Evolutionary conservation across 2,797 vertebrate genomes (phyloP).

Genomic region (Pangasius macronema): DNA sequence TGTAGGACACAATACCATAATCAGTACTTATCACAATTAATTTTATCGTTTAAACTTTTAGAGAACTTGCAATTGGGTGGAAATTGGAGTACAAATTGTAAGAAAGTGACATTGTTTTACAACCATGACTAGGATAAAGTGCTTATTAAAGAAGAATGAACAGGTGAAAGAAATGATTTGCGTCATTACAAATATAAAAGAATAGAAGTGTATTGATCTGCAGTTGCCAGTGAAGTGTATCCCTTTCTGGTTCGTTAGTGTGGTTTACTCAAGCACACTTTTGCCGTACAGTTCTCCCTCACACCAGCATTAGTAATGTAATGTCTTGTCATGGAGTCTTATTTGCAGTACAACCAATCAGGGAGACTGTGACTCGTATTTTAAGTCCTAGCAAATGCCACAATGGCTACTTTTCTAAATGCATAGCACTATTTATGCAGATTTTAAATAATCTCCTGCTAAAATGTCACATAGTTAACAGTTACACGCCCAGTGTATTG

Average conservation of each 20-base stretch:
- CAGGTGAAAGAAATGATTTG: background rate
- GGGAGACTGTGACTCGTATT: too few relatives aligned
- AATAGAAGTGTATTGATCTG: background rate
- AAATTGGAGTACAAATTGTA: background rate
- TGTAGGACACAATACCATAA: too few relatives aligned
- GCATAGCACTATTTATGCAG: background rate
- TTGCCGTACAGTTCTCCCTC: too few relatives aligned
- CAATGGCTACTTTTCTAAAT: background rate
- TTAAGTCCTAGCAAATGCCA: background rate
- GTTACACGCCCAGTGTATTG: background rate
- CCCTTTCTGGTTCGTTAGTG: background rate
- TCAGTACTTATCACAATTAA: too few relatives aligned
- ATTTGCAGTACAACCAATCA: too few relatives aligned
- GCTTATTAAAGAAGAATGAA: background rate
- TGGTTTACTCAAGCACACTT: background rate
- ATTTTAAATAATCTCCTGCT: conserved; percentile 26
- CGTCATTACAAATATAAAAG: background rate
- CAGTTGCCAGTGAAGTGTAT: background rate
- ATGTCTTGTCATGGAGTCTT: too few relatives aligned
- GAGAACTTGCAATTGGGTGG: background rate
- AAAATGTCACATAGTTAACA: conserved; percentile 8
- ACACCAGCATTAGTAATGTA: too few relatives aligned
- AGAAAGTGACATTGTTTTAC: background rate
- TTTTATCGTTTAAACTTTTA: background rate
- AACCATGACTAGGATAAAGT: background rate